Base-by-base conservation (phyloP, 2,888 invertebrate species). In the Phymatocera aterrima region DNA sequence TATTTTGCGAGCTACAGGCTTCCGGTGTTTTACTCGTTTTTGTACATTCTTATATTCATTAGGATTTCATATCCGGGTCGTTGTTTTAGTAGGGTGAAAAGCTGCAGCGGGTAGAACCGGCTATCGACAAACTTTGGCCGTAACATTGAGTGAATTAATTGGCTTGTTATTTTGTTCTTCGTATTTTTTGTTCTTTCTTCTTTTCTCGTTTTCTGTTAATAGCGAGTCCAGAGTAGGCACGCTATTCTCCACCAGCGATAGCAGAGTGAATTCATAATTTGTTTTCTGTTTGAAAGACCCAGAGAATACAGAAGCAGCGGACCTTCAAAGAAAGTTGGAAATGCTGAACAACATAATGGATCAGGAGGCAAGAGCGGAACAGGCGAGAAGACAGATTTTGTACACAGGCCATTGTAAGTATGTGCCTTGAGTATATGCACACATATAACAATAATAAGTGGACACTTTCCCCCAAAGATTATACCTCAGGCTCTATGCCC, bases 331-430 rank as follows among this genome's bases (percentile, higher is more conserved):
- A 89, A 98, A 98, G 92, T 92, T 98, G 88, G 97, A 97, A 91
- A 93, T 96, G 91, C 93, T 98, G 89, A 98, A 98, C 92, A 96
- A 95, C 87, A 95, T 97, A 87, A 95, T 97, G 93, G 97, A 97
- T 91, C 96, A 97, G 88, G 97, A 97, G 91, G 93, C 93, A 70
- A 92, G 95, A 82, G 94, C 94, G 78, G 95, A 96, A 89, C 96
- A 96, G 89, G 95, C 95, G 78, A 92, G 95, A 79, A 92, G 95
- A 84, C 96, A 96, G 91, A 94, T 95, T 92, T 95, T 96, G 91
- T 96, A 96, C 91, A 92, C 91, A 88, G 95, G 95, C 86, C 95
- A 96, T 91, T 96, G 96, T 96, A 91, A 94, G 96, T 94, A 90
- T 40, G n/a, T 40, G 31, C 15, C 48, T 51, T 51, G 21, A 31